These are phyloP conservation scores for Sparus aurata DNA, from an alignment of 2,797 vertebrate genomes.

Conservation along the genomic window DNA sequence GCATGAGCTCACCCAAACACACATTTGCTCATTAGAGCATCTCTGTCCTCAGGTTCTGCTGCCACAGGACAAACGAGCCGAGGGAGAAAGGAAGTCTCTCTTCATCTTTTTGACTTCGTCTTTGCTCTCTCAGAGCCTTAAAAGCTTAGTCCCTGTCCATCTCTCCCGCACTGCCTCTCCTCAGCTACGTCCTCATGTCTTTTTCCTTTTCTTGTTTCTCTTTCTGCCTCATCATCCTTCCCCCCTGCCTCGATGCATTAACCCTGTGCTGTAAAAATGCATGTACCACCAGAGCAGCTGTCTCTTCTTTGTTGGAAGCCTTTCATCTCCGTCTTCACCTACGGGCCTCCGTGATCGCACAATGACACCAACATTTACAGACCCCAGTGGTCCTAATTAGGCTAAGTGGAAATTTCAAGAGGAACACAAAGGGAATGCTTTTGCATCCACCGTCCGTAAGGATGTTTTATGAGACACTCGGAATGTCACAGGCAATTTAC, in stretches of 20 bases:
- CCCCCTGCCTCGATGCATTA: constrained; percentile 34
- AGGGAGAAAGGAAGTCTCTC: constrained; percentile 49
- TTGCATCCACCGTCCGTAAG: constrained; percentile 44
- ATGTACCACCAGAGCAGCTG: constrained; percentile 29
- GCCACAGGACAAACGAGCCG: constrained; percentile 63
- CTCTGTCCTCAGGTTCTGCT: constrained; percentile 40
- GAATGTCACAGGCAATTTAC: constrained; percentile 72
- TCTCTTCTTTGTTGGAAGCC: constrained; percentile 37
- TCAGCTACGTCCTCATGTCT: constrained; percentile 21
- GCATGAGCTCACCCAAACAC: constrained; percentile 23
- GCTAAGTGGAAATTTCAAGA: constrained; percentile 55
- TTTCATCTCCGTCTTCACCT: constrained; percentile 70
- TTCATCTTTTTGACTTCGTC: constrained; percentile 53
- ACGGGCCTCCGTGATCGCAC: constrained; percentile 47
- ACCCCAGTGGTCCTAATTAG: constrained; percentile 76
- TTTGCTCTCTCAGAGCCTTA: constrained; percentile 32
- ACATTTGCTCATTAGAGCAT: constrained; percentile 63
- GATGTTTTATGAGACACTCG: constrained; percentile 52
- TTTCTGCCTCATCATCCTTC: constrained; percentile 44
- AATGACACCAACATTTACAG: constrained; percentile 61
- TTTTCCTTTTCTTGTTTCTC: constrained; percentile 40
- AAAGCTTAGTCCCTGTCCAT: constrained; percentile 41
- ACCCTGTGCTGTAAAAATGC: constrained; percentile 24
- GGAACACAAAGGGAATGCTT: constrained; percentile 53
- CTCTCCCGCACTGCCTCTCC: constrained; percentile 38